phyloP scores from a whole-genome alignment of 2,797 vertebrate genomes.

The Decapterus maruadsi region DNA sequence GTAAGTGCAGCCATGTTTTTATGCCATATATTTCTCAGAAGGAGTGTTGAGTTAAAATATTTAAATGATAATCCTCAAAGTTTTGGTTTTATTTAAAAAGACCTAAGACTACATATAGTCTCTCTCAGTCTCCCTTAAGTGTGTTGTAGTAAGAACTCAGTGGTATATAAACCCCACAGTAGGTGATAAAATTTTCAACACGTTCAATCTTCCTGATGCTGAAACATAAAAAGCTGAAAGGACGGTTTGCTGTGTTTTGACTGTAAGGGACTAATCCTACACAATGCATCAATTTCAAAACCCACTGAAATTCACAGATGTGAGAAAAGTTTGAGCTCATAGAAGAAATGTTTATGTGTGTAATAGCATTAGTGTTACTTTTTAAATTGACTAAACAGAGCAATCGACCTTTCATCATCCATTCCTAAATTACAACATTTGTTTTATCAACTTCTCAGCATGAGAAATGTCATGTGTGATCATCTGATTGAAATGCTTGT shows the following conservation, averaged over 20 bases:
- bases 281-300: not conserved
- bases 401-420: too few species aligned
- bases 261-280: not conserved
- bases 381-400: too few species aligned
- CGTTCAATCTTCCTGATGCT: constrained; percentile 8
- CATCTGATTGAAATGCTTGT: too few species aligned
- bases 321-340: not conserved
- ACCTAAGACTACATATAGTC: not conserved
- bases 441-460: too few species aligned
- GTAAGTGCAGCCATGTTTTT: not conserved
- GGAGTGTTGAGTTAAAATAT: not conserved
- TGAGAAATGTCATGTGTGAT: too few species aligned
- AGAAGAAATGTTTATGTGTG: too few species aligned
- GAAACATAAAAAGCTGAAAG: constrained; percentile 9
- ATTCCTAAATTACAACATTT: too few species aligned
- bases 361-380: too few species aligned
- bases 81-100: not conserved
- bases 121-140: not conserved
- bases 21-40: not conserved
- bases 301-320: not conserved
- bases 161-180: constrained; percentile 2
- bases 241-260: not conserved
- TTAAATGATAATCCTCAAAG: not conserved
- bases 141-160: not conserved
- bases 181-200: constrained; percentile 16